phyloP scores from a whole-genome alignment of 2,888 invertebrate genomes.

The Cephus sareptanus region DNA sequence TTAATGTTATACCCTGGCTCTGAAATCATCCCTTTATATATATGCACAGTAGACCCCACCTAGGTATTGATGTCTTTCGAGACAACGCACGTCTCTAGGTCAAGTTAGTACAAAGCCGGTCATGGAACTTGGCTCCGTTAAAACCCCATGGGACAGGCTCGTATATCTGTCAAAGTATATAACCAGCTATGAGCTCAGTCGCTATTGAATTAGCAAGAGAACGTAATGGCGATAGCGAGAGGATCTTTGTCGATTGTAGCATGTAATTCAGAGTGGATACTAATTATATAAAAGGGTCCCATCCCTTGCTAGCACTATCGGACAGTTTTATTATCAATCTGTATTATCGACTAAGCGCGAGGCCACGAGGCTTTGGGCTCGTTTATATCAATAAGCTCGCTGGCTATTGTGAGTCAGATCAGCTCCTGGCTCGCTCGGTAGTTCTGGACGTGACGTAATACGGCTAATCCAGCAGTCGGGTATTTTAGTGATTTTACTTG shows the following conservation, averaged over 20 bases:
- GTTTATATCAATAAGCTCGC: conserved; percentile 3
- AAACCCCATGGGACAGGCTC: neutral
- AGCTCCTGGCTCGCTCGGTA: neutral
- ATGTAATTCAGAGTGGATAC: neutral
- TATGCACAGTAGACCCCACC: neutral
- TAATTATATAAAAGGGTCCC: neutral
- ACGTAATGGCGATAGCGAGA: neutral
- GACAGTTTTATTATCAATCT: conserved; percentile 2
- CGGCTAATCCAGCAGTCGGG: neutral
- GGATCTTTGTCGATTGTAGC: neutral
- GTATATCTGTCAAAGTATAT: neutral
- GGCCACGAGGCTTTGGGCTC: neutral
- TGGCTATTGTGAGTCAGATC: neutral
- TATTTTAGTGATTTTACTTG: neutral
- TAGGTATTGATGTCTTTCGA: neutral
- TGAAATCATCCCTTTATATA: neutral
- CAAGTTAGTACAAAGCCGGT: neutral
- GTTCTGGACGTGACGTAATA: neutral
- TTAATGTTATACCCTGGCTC: neutral
- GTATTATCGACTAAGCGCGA: neutral
- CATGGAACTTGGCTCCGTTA: neutral
- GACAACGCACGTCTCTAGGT: neutral
- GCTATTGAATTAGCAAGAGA: neutral
- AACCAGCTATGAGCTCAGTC: neutral
- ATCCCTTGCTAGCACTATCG: neutral